These are phyloP conservation scores for Mustelus asterias DNA, from an alignment of 2,113 vertebrate genomes.

Conservation along the genomic window DNA sequence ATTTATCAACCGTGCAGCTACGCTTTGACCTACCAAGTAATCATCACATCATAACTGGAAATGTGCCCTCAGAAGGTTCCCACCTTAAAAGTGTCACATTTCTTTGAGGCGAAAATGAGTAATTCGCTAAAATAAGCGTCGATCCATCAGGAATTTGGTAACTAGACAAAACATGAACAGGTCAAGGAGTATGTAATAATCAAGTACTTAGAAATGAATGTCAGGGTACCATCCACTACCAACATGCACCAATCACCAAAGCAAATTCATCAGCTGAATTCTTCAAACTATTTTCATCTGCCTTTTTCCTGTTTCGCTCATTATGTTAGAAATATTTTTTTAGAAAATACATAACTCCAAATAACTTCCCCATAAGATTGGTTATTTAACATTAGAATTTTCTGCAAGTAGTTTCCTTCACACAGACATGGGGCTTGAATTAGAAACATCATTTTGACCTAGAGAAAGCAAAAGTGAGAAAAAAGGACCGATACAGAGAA, in stretches of 20 bases:
- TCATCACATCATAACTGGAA: too few species aligned
- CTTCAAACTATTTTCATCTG: background rate
- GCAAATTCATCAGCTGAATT: background rate
- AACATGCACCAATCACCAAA: background rate
- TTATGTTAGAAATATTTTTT: background rate
- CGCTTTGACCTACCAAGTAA: too few species aligned
- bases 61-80: too few species aligned
- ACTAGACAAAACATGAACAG: too few species aligned
- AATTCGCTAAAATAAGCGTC: too few species aligned
- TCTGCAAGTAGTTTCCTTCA: background rate
- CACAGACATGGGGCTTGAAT: background rate
- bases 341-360: background rate
- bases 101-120: too few species aligned
- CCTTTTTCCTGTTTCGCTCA: background rate
- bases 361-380: background rate
- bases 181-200: too few species aligned
- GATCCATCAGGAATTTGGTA: too few species aligned
- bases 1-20: too few species aligned
- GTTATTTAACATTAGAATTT: background rate
- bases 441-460: background rate
- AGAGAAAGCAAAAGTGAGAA: background rate
- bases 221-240: background rate
- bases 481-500: background rate
- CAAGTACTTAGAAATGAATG: too few species aligned
- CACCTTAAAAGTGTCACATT: too few species aligned